phyloP scores from a whole-genome alignment of 2,797 vertebrate species.

The Poeciliopsis gracilis region DNA sequence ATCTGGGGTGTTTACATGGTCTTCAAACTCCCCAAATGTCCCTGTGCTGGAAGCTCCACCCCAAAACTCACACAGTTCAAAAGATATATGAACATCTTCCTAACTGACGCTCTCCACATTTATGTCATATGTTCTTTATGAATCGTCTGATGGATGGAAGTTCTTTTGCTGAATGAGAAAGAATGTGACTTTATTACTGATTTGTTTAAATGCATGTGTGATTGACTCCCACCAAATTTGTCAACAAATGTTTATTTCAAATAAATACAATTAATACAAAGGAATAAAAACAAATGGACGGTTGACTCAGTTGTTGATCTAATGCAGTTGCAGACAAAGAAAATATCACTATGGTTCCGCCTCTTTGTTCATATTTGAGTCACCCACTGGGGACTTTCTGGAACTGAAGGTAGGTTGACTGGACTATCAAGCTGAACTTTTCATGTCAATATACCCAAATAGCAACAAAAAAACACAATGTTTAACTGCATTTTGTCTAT shows the following conservation, averaged over 20 bases:
- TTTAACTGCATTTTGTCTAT: not conserved
- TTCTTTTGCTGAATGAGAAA: not conserved
- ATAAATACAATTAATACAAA: not conserved
- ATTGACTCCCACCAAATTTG: not conserved
- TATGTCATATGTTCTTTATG: not conserved
- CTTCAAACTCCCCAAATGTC: not conserved
- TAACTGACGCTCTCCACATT: not conserved
- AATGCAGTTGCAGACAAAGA: not conserved
- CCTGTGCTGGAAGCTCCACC: not conserved
- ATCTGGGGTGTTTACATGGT: not conserved
- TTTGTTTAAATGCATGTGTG: not conserved
- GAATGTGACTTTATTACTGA: not conserved
- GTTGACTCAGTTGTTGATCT: not conserved
- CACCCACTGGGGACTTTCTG: conserved; percentile 2
- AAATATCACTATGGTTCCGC: not conserved
- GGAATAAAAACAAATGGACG: not conserved
- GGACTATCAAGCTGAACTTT: not conserved
- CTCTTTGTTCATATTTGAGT: not conserved
- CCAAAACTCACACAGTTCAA: not conserved
- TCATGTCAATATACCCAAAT: not conserved
- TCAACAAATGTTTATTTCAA: not conserved
- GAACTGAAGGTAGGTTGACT: not conserved
- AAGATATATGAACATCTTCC: not conserved
- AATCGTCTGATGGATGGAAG: not conserved
- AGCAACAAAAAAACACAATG: not conserved